Percentiles rank a stretch among this genome's conserved stretches.
phyloP scores from a whole-genome alignment of 2,113 vertebrate species.

The Amazona vittata region DNA sequence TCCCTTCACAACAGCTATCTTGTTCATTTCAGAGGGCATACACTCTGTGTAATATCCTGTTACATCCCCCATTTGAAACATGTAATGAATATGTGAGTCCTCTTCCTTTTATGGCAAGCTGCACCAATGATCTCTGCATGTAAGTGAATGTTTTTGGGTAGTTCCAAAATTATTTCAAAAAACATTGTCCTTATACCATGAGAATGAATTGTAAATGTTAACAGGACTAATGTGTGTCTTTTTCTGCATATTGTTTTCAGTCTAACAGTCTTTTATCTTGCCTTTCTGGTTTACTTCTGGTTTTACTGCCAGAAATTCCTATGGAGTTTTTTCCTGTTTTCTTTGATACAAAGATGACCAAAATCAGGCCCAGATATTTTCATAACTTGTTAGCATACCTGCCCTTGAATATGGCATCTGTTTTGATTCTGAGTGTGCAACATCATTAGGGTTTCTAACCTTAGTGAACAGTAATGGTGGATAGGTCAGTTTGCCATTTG shows the following conservation, averaged over 20 bases:
- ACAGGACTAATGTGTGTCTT: neutral
- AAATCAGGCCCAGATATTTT: neutral
- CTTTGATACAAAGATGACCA: neutral
- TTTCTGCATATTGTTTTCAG: neutral
- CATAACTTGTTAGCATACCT: neutral
- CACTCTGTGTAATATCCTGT: conserved; percentile 79
- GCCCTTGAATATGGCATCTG: neutral
- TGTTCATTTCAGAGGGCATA: conserved; percentile 78
- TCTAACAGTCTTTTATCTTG: neutral
- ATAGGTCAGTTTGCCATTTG: neutral
- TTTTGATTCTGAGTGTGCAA: neutral
- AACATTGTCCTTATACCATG: rapidly evolving
- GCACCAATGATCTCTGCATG: conserved; percentile 93
- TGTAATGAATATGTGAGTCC: conserved; percentile 94
- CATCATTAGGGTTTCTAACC: neutral
- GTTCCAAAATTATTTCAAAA: neutral
- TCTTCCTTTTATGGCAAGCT: conserved; percentile 90
- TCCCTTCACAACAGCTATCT: neutral
- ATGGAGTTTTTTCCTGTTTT: neutral
- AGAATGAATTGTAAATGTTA: neutral
- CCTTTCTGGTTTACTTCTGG: neutral
- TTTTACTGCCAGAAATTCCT: neutral
- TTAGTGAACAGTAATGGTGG: neutral
- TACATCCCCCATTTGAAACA: conserved; percentile 83
- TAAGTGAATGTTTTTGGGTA: conserved; percentile 74